Base-by-base conservation (phyloP, 2,797 vertebrate genomes). In the Percopsis omiscomaycus region DNA sequence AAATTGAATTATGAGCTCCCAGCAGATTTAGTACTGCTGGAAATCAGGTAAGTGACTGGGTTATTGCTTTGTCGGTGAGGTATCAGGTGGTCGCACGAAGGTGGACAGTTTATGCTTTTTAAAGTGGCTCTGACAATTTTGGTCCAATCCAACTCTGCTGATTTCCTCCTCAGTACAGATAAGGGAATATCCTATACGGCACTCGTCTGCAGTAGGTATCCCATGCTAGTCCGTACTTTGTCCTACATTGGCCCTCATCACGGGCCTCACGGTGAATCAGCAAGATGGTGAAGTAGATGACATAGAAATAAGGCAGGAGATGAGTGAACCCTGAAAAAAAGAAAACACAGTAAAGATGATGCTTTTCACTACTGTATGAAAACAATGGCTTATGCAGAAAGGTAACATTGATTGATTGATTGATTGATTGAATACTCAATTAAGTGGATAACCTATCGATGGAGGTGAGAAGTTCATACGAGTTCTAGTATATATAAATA, bases 131-230 rank as follows among this genome's bases (percentile, higher is more conserved):
- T 28, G 44, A 27, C 63, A 56, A 42, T 53, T 55, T 73, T 61
- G 60, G 69, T 75, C 66, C 50, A 1, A 13, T 22, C 71, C 44
- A 29, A 28, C 2, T 27, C 22, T 2, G 14, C 52, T 70, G 22
- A 37, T 47, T 59, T 74, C 16, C 42, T 10, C 49, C 14, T 95
- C 86, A 97, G 88, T 97, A 97, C 62, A 97, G 29, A 6, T 93
- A 96, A 0, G 96, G 96, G 64, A 97, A 78, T 76, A 97, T 95
- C 70, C 96, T 93, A 82, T 94, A 96, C 27, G 94, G 95, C 29
- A 97, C 95, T 0, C 91, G 86, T 11, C 71, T 86, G 74, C 96
- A 96, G 88, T 96, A 97, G 0, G 92, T 89, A 0, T 92, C 92
- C 96, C 96, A 97, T 0, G 95, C 95, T 0, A 91, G 79, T 16